Base-by-base conservation (phyloP, 2,797 vertebrate genomes). In the Acomys russatus region DNA sequence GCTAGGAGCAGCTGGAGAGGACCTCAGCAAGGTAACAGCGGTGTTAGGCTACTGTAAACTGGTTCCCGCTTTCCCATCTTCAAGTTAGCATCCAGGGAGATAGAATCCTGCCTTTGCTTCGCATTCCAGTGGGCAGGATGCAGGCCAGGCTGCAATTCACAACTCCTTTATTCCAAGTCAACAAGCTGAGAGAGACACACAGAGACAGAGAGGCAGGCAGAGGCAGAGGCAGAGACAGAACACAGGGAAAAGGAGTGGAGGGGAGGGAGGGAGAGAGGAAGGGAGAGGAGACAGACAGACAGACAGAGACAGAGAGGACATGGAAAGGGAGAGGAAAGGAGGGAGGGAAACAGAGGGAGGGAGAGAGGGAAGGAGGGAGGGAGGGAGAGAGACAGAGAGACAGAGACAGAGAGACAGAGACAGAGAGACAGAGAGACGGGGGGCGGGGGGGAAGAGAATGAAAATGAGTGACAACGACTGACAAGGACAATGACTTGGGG, bases 11-110 rank as follows among this genome's bases (percentile, higher is more conserved):
- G 99, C 99, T 99, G 99, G 99, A 99, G 98, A 98, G 97, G 98
- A 98, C 98, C 98, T 99, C 99, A 99, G 99, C 99, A 99, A 99
- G 99, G 99, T 99, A 99, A 99, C 98, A 97, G 98, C 98, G 98
- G 99, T 99, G 99, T 99, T 99, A 99, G 98, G 99, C 99, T 99
- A 99, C 99, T 99, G 99, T 99, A 99, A 99, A 99, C 99, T 98
- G 98, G 97, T 98, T 98, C 98, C 98, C 97, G 76, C 97, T 98
- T 98, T 99, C 98, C 98, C 98, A 99, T 99, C 99, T 99, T 99
- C 99, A 99, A 99, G 98, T 98, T 98, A 89, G 98, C 98, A 98
- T 98, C 98, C 98, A 99, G 99, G 98, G 98, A 99, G 99, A 99
- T 98, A 98, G 97, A 97, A 96, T 97, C 83, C 97, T 94, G 97